A percentile compares a stretch with the other conserved stretches of the same genome.
Conservation (phyloP, 2,113 vertebrate genomes). For the Peucedramus taeniatus region DNA sequence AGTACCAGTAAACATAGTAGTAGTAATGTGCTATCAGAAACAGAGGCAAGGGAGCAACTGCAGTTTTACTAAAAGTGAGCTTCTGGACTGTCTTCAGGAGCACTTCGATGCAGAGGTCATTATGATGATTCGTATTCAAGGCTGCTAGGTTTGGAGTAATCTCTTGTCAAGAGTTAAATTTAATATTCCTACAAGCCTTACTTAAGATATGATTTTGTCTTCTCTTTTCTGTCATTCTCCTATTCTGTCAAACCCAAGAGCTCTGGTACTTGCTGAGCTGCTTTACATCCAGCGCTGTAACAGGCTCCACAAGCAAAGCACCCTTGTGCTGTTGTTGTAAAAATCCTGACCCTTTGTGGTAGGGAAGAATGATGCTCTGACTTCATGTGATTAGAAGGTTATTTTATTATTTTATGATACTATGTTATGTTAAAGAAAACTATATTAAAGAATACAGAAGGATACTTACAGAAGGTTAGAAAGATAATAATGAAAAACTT, state of each 20-base stretch:
- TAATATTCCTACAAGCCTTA: constrained; percentile 21
- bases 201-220: neutral
- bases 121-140: constrained; percentile 40
- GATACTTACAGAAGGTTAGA: too few relatives aligned
- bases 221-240: neutral
- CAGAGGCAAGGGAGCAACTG: neutral
- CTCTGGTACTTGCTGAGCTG: neutral
- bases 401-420: too few relatives aligned
- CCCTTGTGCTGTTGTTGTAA: rapidly evolving
- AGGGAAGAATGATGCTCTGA: too few relatives aligned
- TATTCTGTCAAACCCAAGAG: neutral
- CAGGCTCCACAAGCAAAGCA: neutral
- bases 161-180: constrained; percentile 24
- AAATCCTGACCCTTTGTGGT: too few relatives aligned
- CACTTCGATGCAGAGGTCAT: neutral
- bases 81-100: neutral
- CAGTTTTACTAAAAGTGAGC: neutral
- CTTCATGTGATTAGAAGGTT: too few relatives aligned
- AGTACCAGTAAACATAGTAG: neutral
- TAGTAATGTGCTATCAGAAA: neutral
- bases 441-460: too few relatives aligned
- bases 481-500: too few relatives aligned
- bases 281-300: neutral
- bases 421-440: too few relatives aligned
- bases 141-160: neutral